These are phyloP conservation scores for Ifrita kowaldi DNA, from an alignment of 2,113 vertebrate species.

Conservation along the genomic window DNA sequence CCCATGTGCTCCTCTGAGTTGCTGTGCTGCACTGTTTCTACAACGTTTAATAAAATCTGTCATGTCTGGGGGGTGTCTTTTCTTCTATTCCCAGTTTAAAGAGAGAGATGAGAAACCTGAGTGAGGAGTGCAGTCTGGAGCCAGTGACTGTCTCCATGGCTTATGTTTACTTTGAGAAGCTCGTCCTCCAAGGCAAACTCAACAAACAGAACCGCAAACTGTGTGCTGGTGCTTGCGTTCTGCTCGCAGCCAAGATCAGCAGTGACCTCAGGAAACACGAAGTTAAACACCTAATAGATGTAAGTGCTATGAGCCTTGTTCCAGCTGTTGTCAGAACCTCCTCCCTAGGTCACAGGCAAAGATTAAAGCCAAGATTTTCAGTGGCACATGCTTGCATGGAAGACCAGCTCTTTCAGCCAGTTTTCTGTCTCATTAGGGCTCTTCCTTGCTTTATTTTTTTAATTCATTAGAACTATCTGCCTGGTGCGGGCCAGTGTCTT, in stretches of 20 bases:
- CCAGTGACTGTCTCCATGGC: slow-evolving; percentile 92
- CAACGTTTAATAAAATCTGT: background rate
- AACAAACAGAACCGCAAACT: slow-evolving; percentile 98
- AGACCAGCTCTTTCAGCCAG: background rate
- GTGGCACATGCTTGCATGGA: background rate
- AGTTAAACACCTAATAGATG: slow-evolving; percentile 94
- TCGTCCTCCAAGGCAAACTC: slow-evolving; percentile 92
- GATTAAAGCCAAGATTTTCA: background rate
- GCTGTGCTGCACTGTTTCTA: background rate
- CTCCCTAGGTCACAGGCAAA: background rate
- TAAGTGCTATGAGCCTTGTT: slow-evolving; percentile 66
- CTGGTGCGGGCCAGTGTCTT: background rate
- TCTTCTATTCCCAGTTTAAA: slow-evolving; percentile 79
- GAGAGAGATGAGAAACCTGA: slow-evolving; percentile 87
- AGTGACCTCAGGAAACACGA: slow-evolving; percentile 93
- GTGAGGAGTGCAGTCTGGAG: slow-evolving; percentile 88
- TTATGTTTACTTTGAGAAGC: slow-evolving; percentile 97
- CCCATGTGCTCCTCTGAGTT: background rate
- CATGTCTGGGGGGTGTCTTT: background rate
- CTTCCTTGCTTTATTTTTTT: background rate
- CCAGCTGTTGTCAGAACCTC: background rate
- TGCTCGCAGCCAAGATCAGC: slow-evolving; percentile 96
- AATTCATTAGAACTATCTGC: background rate
- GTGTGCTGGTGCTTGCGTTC: slow-evolving; percentile 90
- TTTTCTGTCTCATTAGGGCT: background rate